These are phyloP conservation scores for Bombus superbus DNA, from an alignment of 1,140 invertebrate species.

Conservation along the genomic window DNA sequence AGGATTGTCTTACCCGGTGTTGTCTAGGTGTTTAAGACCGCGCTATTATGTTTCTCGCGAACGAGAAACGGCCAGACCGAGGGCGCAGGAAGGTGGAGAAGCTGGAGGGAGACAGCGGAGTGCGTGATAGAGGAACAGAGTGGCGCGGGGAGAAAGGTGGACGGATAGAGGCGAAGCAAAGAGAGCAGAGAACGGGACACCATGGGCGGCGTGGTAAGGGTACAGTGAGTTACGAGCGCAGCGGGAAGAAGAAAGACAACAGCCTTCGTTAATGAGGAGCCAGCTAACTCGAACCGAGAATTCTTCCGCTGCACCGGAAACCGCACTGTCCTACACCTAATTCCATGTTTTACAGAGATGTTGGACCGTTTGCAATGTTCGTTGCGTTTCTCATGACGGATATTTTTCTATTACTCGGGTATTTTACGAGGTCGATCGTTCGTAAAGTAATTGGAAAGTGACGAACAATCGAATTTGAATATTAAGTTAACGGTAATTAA, in stretches of 20 bases:
- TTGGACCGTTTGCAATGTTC: too few species aligned
- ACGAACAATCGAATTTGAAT: too few species aligned
- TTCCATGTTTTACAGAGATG: too few species aligned
- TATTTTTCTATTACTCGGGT: too few species aligned
- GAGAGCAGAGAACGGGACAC: constrained; percentile 52
- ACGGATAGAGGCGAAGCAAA: constrained; percentile 32
- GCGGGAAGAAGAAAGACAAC: constrained; percentile 54
- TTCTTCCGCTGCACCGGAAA: not conserved
- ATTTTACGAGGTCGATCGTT: too few species aligned
- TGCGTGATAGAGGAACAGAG: constrained; percentile 1
- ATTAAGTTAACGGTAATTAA: too few species aligned
- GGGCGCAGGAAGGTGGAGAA: not conserved
- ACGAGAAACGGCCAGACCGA: constrained; percentile 5
- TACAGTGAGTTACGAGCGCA: constrained; percentile 55
- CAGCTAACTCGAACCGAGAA: constrained; percentile 3
- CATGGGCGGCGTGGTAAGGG: constrained; percentile 31
- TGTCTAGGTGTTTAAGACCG: constrained; percentile 64
- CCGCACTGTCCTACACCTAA: too few species aligned
- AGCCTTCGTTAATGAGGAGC: constrained; percentile 55
- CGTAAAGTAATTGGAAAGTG: too few species aligned
- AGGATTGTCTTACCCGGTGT: constrained; percentile 67
- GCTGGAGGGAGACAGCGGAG: not conserved
- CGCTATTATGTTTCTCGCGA: constrained; percentile 61
- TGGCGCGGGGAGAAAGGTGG: constrained; percentile 22
- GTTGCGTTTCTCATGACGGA: too few species aligned